Percentiles rank a stretch among this genome's conserved stretches.
Evolutionary conservation across 2,113 vertebrate species (phyloP).

Genomic region (Nerophis ophidion): DNA sequence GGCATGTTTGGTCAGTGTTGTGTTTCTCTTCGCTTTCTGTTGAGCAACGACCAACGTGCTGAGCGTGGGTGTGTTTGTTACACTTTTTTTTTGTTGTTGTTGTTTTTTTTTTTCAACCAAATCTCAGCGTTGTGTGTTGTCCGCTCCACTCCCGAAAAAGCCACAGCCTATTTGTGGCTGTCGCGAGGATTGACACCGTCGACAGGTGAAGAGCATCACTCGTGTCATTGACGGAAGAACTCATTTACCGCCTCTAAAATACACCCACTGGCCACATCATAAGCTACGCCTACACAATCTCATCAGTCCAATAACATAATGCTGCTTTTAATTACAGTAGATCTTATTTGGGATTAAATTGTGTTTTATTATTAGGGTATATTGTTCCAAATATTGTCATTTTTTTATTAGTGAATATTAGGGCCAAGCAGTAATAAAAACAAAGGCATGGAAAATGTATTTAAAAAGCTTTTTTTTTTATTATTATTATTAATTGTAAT

Average conservation of each 20-base stretch:
- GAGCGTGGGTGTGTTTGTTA: constrained; percentile 58
- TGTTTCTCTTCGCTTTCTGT: constrained; percentile 22
- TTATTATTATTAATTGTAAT: too few relatives aligned
- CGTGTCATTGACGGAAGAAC: neutral
- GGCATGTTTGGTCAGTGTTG: constrained; percentile 45
- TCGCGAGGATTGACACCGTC: constrained; percentile 30
- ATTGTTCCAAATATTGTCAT: too few relatives aligned
- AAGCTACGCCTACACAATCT: neutral
- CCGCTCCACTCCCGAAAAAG: constrained; percentile 33
- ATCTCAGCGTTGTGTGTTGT: constrained; percentile 35
- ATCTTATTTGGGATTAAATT: too few relatives aligned
- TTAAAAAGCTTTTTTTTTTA: too few relatives aligned
- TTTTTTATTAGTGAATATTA: too few relatives aligned
- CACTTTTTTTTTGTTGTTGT: constrained; percentile 5
- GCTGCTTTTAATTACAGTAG: too few relatives aligned
- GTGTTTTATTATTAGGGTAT: too few relatives aligned
- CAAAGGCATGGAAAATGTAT: too few relatives aligned
- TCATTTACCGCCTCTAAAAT: neutral
- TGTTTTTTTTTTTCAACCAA: constrained; percentile 25
- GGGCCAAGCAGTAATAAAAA: too few relatives aligned
- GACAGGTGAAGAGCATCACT: constrained; percentile 6
- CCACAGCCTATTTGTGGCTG: constrained; percentile 42
- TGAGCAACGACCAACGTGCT: constrained; percentile 51
- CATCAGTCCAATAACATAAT: too few relatives aligned
- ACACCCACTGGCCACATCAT: too few relatives aligned